Base-by-base conservation (phyloP, 2,797 vertebrate genomes). In the Alosa sapidissima region DNA sequence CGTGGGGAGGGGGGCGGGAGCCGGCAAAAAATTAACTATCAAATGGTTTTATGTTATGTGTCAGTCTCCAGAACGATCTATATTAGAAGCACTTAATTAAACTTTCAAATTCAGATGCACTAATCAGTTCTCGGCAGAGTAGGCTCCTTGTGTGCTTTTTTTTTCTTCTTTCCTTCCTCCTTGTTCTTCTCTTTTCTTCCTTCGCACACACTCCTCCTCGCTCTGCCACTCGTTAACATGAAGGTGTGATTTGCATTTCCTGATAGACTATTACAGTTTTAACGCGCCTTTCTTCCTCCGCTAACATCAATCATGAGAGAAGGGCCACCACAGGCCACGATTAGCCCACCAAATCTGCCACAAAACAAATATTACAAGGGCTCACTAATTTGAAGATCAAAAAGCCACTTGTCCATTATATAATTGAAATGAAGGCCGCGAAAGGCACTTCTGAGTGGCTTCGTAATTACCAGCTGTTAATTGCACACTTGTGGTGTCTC, bases 381-480 rank as follows among this genome's bases (percentile, higher is more conserved):
- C 97, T 97, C 96, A 98, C 97, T 98, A 98, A 98, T 99, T 98
- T 97, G 96, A 96, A 98, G 98, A 99, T 99, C 98, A 99, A 98
- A 99, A 96, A 98, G 96, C 96, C 97, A 98, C 97, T 99, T 98
- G 98, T 97, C 97, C 96, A 96, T 98, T 97, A 97, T 97, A 97
- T 97, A 97, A 98, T 96, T 97, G 97, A 97, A 98, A 98, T 97
- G 97, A 98, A 98, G 96, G 97, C 96, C 95, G 96, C 97, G 97
- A 96, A 96, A 96, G 96, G 95, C 96, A 94, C 95, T 99, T 99
- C 97, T 98, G 97, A 99, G 97, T 96, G 96, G 95, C 96, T 94
- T 95, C 95, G 95, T 99, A 99, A 99, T 99, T 98, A 99, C 97
- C 96, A 98, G 98, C 96, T 98, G 98, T 98, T 99, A 99, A 99